These are phyloP conservation scores for Theonella swinhoei DNA, from an alignment of 37 sponge, comb jelly and placozoan species.

Conservation along the genomic window DNA sequence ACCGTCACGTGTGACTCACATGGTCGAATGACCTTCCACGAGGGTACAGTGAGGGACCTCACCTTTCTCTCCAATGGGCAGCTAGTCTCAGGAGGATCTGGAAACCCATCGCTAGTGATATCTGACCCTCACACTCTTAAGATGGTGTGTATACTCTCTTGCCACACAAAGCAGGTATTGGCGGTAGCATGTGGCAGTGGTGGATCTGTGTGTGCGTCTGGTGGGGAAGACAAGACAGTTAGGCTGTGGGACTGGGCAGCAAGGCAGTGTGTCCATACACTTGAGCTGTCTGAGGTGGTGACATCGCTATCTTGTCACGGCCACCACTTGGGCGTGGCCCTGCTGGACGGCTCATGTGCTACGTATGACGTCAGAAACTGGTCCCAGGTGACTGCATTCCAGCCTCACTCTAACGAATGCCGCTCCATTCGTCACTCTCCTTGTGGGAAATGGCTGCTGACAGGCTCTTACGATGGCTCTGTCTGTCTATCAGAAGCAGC, in stretches of 20 bases:
- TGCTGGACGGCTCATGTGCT: slow-evolving; percentile 54
- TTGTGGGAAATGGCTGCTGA: slow-evolving; percentile 54
- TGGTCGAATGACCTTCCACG: slow-evolving; percentile 10
- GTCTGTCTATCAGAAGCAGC: slow-evolving; percentile 36
- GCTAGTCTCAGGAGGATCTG: slow-evolving; percentile 80
- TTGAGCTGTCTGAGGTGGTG: slow-evolving; percentile 6
- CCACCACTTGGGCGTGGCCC: slow-evolving; percentile 7
- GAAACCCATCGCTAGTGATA: slow-evolving; percentile 50
- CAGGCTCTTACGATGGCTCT: slow-evolving; percentile 82
- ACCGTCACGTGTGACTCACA: background rate
- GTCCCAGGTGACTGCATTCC: background rate
- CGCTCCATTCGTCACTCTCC: slow-evolving; percentile 67
- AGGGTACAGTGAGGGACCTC: slow-evolving; percentile 82
- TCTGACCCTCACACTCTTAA: slow-evolving; percentile 37
- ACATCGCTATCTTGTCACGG: slow-evolving; percentile 18
- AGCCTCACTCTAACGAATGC: slow-evolving; percentile 70
- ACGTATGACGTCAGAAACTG: slow-evolving; percentile 34
- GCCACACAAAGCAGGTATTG: slow-evolving; percentile 70
- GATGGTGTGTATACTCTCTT: slow-evolving; percentile 18
- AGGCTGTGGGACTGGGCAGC: slow-evolving; percentile 73
- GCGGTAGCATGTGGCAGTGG: slow-evolving; percentile 22
- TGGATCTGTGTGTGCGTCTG: slow-evolving; percentile 52
- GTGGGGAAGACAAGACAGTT: slow-evolving; percentile 63
- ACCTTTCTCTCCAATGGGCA: slow-evolving; percentile 53
- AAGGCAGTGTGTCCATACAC: background rate